Evolutionary conservation across 2,888 invertebrate genomes (phyloP).

Genomic region (Hemithea aestivaria): DNA sequence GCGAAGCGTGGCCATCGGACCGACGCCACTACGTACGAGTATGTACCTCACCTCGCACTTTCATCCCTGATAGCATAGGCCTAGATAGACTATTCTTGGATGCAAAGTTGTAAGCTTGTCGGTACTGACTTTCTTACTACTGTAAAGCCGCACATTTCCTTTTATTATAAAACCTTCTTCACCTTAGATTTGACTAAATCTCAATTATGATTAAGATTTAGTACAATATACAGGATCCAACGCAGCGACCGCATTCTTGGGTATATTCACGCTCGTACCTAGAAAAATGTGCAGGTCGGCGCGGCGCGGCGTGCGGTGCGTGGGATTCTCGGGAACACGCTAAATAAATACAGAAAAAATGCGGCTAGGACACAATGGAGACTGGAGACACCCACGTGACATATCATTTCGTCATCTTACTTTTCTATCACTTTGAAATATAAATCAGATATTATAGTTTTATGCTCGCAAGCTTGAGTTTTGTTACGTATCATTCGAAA

Average conservation of each 20-base stretch:
- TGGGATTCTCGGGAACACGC: constrained; percentile 52
- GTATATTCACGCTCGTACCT: constrained; percentile 50
- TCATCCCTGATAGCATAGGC: no score
- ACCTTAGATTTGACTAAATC: no score
- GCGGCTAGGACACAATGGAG: constrained; percentile 41
- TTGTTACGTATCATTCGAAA: no score
- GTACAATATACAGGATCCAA: constrained; percentile 27
- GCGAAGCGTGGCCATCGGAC: constrained; percentile 4
- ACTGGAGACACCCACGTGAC: constrained; percentile 9
- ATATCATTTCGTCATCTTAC: constrained; percentile 29
- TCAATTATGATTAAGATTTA: constrained; percentile 16
- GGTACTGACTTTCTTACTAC: no score
- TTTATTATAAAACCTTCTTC: no score
- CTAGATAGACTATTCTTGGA: no score
- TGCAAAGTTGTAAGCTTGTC: no score
- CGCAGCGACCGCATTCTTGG: constrained; percentile 46
- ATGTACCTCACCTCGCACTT: constrained; percentile 4
- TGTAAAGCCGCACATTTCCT: no score
- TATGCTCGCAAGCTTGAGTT: no score
- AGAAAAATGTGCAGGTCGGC: constrained; percentile 48
- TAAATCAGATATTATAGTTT: no score
- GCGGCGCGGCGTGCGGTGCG: constrained; percentile 23
- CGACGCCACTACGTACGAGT: constrained; percentile 4
- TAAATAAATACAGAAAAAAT: constrained; percentile 46
- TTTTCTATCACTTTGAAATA: constrained; percentile 27